Evolutionary conservation across 2,888 invertebrate species (phyloP), one percentile per base, ranked within the genome.

Genomic region (Plusia festucae): DNA sequence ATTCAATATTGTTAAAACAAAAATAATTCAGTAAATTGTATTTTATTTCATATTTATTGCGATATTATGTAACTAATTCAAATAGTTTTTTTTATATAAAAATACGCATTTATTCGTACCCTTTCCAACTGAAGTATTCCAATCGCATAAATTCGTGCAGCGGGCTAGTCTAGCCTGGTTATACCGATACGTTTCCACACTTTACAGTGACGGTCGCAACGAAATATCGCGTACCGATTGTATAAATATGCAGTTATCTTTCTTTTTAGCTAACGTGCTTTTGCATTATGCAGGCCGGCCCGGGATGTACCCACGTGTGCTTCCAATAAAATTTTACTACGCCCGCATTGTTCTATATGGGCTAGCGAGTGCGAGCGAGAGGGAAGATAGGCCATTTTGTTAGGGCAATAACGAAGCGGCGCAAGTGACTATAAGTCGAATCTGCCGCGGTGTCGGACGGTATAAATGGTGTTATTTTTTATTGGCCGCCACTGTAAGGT

Each of bases 211-310:
- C 91, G 90, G 88, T 92, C 88, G 89, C 90, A 79, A 89, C 90
- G 90, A 94, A 93, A 93, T 94, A 93, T 93, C 92, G 93, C 89
- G 85, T 85, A 88, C 88, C 89, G 90, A 90, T 91, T 88, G 93
- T 91, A 94, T 95, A 95, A 94, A 95, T 94, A 94, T 93, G 93
- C 91, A 91, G 91, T 93, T 94, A 94, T 94, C 94, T 93, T 93
- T 93, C 93, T 93, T 94, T 94, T 94, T 93, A 93, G 93, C 91
- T 92, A 91, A 92, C 91, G 91, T 92, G 90, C 90, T 88, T 86
- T 89, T 92, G 93, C 93, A 94, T 95, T 91, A 94, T 94, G 92
- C 93, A 92, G 91, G 88, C 86, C 83, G 79, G 68, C 65, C 56
- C 65, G 71, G 73, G 76, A 83, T 85, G 87, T 83, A 84, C 84